Evolutionary conservation across 2,888 invertebrate genomes (phyloP).

Genomic region (Mactromeris polynyma): DNA sequence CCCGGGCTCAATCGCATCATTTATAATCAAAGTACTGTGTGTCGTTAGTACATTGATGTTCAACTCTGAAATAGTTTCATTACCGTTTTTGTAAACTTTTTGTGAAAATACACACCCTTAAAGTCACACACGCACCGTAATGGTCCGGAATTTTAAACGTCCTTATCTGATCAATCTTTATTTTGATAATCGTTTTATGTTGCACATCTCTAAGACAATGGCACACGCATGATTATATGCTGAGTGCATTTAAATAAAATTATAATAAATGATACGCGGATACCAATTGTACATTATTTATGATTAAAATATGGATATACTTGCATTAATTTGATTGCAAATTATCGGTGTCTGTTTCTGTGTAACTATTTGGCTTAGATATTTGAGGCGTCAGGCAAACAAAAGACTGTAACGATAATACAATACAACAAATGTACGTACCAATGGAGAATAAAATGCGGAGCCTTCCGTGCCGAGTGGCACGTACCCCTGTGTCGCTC

Average conservation of each 20-base stretch:
- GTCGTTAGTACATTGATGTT: constrained; percentile 27
- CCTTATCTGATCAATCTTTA: constrained; percentile 2
- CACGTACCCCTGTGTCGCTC: constrained; percentile 86
- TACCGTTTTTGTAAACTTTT: constrained; percentile 16
- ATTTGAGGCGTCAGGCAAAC: background rate
- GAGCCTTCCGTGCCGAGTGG: constrained; percentile 90
- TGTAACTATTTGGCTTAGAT: background rate
- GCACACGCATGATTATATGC: constrained; percentile 20
- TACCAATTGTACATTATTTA: background rate
- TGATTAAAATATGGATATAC: background rate
- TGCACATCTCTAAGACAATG: constrained; percentile 22
- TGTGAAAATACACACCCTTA: constrained; percentile 43
- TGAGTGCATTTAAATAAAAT: constrained; percentile 7
- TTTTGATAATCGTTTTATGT: background rate
- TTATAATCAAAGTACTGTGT: constrained; percentile 25
- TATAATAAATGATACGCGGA: background rate
- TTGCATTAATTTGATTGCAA: constrained; percentile 10
- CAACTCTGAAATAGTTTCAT: constrained; percentile 4
- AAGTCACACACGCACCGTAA: no score
- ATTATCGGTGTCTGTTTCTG: background rate
- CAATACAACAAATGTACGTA: constrained; percentile 90
- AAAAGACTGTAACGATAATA: background rate
- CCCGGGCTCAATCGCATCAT: constrained; percentile 29
- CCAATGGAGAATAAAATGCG: constrained; percentile 97
- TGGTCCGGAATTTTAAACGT: constrained; percentile 27